Conservation (phyloP, 2,113 vertebrate species). For the Labeo rohita region DNA sequence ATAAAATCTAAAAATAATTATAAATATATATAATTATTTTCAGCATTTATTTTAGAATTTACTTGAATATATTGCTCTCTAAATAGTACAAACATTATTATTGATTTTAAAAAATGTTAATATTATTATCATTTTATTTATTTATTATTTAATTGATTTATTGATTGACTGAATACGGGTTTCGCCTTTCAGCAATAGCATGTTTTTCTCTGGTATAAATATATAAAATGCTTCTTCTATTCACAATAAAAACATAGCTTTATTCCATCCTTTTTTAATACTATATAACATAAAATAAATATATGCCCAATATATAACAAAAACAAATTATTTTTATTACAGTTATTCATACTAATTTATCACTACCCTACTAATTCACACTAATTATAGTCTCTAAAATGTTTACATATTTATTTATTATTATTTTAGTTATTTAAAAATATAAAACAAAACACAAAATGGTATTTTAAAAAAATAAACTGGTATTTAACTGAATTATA, state of each 20-base stretch:
- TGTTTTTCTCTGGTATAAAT: neutral
- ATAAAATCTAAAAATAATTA: no score
- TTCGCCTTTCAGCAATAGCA: neutral
- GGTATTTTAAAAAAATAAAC: no score
- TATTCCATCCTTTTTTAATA: neutral
- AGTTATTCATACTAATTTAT: neutral
- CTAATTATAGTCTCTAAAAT: neutral
- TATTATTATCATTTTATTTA: no score
- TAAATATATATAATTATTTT: no score
- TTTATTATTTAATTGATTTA: no score
- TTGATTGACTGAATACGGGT: neutral
- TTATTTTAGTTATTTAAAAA: no score
- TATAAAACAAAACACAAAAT: no score
- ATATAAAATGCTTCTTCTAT: neutral
- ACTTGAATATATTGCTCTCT: no score
- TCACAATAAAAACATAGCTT: neutral
- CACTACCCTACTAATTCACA: neutral
- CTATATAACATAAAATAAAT: neutral
- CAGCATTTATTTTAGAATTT: no score
- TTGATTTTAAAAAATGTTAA: no score
- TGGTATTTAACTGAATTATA: neutral
- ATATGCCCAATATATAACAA: neutral
- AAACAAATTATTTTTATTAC: neutral
- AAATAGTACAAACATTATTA: no score
- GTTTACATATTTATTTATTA: no score